A percentile compares a stretch with the other conserved stretches of the same genome.
Conservation (phyloP, 1,140 invertebrate genomes). For the Paralvinella palmiformis region DNA sequence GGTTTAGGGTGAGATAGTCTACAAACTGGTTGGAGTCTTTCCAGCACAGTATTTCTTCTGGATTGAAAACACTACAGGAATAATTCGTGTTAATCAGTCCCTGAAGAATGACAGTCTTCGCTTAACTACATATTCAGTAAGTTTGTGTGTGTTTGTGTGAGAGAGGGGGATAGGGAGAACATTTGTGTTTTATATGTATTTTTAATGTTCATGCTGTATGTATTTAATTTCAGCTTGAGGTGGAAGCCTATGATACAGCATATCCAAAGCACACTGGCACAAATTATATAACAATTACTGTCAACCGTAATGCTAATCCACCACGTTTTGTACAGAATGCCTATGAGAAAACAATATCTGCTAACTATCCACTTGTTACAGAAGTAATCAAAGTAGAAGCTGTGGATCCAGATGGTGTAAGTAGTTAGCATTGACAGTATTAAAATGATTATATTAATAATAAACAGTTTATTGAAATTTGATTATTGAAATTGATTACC, state of each 20-base stretch:
- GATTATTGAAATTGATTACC: no score
- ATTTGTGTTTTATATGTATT: not conserved
- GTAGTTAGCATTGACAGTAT: not conserved
- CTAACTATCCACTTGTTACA: slow-evolving; percentile 8
- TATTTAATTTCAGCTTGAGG: slow-evolving; percentile 62
- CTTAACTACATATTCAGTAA: slow-evolving; percentile 24
- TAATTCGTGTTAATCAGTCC: slow-evolving; percentile 23
- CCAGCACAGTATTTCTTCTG: slow-evolving; percentile 31
- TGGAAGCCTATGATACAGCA: slow-evolving; percentile 79
- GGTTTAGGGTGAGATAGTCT: slow-evolving; percentile 33
- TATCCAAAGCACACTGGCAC: slow-evolving; percentile 75
- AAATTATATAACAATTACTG: slow-evolving; percentile 71
- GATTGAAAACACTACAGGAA: slow-evolving; percentile 24
- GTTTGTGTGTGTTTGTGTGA: no score
- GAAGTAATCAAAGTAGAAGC: slow-evolving; percentile 1
- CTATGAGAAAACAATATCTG: slow-evolving; percentile 6
- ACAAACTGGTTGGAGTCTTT: slow-evolving; percentile 32
- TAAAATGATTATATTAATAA: no score
- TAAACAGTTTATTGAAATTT: no score
- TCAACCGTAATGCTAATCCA: slow-evolving; percentile 67
- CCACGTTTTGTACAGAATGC: slow-evolving; percentile 60
- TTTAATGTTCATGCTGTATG: not conserved
- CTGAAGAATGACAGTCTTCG: slow-evolving; percentile 22
- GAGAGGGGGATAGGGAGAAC: no score
- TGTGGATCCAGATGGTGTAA: not conserved